Conservation (phyloP, 2,888 invertebrate genomes). For the Lacanobia oleracea region DNA sequence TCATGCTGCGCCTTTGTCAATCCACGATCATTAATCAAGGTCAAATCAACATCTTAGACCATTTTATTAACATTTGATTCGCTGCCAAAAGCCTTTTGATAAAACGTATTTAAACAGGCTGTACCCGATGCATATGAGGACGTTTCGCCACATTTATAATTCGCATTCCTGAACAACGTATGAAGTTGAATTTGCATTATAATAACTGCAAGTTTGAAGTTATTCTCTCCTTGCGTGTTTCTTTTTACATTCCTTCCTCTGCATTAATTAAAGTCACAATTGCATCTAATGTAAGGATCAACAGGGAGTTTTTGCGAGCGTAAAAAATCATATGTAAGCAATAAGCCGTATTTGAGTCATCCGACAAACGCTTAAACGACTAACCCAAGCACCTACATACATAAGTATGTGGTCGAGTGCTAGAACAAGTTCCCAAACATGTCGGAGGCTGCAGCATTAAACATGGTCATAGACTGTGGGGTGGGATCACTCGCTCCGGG, state of each 20-base stretch:
- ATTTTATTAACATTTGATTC: conserved; percentile 80
- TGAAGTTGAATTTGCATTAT: conserved; percentile 51
- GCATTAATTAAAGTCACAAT: conserved; percentile 18
- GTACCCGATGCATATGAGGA: conserved; percentile 32
- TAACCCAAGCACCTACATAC: conserved; percentile 71
- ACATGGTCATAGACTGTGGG: conserved; percentile 81
- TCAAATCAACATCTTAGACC: conserved; percentile 78
- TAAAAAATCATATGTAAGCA: conserved; percentile 12
- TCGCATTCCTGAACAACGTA: conserved; percentile 47
- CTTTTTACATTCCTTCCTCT: conserved; percentile 18
- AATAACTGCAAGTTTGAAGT: conserved; percentile 47
- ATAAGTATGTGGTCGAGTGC: conserved; percentile 66
- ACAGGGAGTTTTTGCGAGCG: conserved; percentile 1
- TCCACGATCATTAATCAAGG: conserved; percentile 85
- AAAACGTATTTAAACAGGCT: conserved; percentile 40
- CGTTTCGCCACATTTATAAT: conserved; percentile 52
- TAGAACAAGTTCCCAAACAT: conserved; percentile 80
- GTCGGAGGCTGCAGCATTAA: conserved; percentile 75
- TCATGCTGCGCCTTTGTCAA: conserved; percentile 86
- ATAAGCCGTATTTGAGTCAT: conserved; percentile 55
- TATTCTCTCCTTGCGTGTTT: conserved; percentile 10
- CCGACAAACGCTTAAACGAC: conserved; percentile 70
- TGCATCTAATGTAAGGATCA: conserved; percentile 26
- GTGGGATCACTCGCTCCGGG: conserved; percentile 74
- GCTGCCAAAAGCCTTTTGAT: conserved; percentile 66